Evolutionary conservation across 1,140 invertebrate species (phyloP).

Genomic region (Zaprionus ghesquierei): DNA sequence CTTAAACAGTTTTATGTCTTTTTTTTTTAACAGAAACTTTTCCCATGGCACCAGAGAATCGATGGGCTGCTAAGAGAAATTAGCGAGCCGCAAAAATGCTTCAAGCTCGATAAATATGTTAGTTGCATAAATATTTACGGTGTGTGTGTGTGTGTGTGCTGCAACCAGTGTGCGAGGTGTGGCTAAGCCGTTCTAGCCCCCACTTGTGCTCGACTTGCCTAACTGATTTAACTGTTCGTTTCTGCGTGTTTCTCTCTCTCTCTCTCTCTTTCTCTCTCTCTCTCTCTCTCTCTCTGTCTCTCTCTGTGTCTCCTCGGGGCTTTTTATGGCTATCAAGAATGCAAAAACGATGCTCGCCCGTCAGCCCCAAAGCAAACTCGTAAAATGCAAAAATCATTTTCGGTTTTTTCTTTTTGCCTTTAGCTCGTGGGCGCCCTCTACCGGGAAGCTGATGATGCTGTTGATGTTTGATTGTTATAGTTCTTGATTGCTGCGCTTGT

Average conservation of each 20-base stretch:
- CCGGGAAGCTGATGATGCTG: neutral
- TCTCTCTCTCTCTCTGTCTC: neutral
- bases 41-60: neutral
- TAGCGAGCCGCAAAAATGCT: neutral
- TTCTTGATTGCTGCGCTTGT: neutral
- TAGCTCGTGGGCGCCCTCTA: constrained; percentile 24
- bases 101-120: neutral
- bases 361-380: constrained; percentile 3
- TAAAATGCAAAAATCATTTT: constrained; percentile 20
- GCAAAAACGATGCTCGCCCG: constrained; percentile 28
- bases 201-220: too few species aligned
- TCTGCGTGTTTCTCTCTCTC: neutral
- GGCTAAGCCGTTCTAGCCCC: neutral
- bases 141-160: neutral
- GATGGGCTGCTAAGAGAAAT: too few species aligned
- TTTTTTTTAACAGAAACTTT: neutral
- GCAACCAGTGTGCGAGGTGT: constrained; percentile 10
- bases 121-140: too few species aligned
- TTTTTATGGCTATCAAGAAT: constrained; percentile 68
- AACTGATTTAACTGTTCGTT: neutral
- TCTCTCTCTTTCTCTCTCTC: neutral
- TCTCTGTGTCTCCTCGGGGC: neutral
- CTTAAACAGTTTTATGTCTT: neutral
- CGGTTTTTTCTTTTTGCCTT: neutral
- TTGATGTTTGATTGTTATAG: constrained; percentile 3